A percentile compares a stretch with the other conserved stretches of the same genome.
Evolutionary conservation across 1,140 invertebrate genomes (phyloP).

Genomic region (roundworm (Caenorhabditis elegans)): DNA sequence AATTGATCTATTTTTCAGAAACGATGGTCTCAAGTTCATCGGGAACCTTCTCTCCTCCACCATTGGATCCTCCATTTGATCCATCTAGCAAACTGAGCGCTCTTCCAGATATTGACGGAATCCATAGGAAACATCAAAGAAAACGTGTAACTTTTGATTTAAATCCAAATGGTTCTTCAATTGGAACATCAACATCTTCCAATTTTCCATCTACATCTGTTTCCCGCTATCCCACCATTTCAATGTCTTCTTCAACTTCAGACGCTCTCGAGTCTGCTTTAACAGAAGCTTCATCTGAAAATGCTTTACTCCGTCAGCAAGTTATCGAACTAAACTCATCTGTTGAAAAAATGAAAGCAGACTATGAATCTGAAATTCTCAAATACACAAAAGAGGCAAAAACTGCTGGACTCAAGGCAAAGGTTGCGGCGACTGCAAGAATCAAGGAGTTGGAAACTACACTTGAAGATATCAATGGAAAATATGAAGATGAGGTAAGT

Average conservation of each 20-base stretch:
- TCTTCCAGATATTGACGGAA: background rate
- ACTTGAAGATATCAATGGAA: conserved; percentile 22
- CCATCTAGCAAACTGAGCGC: background rate
- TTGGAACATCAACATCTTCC: too few relatives aligned
- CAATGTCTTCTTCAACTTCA: background rate
- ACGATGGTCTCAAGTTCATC: background rate
- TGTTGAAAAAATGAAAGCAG: conserved; percentile 51
- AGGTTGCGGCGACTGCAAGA: conserved; percentile 57
- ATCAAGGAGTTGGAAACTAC: conserved; percentile 60
- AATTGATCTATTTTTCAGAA: background rate
- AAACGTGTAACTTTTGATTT: conserved; percentile 56
- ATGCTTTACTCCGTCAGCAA: background rate
- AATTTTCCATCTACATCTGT: too few relatives aligned
- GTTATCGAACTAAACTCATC: background rate
- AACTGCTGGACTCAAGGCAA: conserved; percentile 53
- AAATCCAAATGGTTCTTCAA: conserved; percentile 29
- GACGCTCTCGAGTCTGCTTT: background rate
- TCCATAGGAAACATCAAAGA: conserved; percentile 30
- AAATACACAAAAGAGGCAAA: conserved; percentile 52
- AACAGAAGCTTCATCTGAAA: background rate
- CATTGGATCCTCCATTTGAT: conserved; percentile 43
- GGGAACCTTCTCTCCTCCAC: conserved; percentile 46
- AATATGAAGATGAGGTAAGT: conserved; percentile 35
- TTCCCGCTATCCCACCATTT: too few relatives aligned
- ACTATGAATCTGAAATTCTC: conserved; percentile 58